These are phyloP conservation scores for Tamandua tetradactyla DNA, from an alignment of 2,797 vertebrate species.

Conservation along the genomic window DNA sequence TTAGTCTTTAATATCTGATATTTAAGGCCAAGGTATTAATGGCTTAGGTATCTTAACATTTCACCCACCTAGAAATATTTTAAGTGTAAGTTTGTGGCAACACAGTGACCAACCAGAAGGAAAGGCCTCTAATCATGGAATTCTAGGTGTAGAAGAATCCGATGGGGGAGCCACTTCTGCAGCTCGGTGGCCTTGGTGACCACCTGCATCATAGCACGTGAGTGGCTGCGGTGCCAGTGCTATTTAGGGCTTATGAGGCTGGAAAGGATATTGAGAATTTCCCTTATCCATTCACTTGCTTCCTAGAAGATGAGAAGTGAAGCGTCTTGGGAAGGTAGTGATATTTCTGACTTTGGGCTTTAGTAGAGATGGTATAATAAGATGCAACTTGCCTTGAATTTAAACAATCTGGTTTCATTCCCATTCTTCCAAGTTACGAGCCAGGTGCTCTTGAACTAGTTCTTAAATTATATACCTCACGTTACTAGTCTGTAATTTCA, in stretches of 20 bases:
- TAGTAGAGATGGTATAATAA: not conserved
- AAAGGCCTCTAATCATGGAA: not conserved
- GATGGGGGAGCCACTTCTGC: not conserved
- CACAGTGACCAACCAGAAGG: not conserved
- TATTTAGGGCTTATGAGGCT: not conserved
- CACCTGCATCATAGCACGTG: accelerated
- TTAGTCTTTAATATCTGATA: not conserved
- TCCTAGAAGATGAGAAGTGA: not conserved
- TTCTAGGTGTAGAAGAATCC: not conserved
- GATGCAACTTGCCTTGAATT: not conserved
- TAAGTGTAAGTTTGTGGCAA: not conserved
- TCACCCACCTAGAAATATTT: not conserved
- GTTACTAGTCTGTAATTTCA: not conserved
- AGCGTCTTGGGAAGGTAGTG: not conserved
- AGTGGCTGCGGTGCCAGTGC: not conserved
- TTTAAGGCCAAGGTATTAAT: not conserved
- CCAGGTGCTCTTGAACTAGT: not conserved
- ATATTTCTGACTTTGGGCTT: not conserved
- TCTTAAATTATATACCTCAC: not conserved
- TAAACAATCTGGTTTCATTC: not conserved
- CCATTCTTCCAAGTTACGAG: not conserved
- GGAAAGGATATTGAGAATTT: not conserved
- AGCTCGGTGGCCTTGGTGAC: not conserved
- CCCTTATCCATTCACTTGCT: not conserved
- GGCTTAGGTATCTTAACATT: not conserved